Evolutionary conservation across 2,797 vertebrate genomes (phyloP).

Genomic region (Peromyscus aztecus): DNA sequence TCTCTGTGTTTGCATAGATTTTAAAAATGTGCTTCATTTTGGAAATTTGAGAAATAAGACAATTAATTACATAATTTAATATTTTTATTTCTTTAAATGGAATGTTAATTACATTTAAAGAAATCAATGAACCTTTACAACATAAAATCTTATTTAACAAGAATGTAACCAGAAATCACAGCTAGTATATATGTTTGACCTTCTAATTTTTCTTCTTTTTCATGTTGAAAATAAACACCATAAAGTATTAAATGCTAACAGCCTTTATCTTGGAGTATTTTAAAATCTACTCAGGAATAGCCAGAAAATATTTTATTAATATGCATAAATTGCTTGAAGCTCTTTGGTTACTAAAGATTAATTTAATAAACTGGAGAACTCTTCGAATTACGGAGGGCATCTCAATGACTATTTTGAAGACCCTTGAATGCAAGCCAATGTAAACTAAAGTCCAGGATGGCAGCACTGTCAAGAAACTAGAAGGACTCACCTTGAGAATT

Average conservation of each 20-base stretch:
- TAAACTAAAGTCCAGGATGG: not conserved
- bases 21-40: not conserved
- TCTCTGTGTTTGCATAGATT: not conserved
- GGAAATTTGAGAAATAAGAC: not conserved
- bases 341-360: not conserved
- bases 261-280: not conserved
- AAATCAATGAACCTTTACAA: not conserved
- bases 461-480: not conserved
- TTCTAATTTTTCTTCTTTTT: not conserved
- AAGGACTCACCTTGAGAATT: not conserved
- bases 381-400: not conserved
- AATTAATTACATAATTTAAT: not conserved
- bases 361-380: not conserved
- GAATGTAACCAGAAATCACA: not conserved
- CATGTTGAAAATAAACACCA: not conserved
- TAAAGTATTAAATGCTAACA: not conserved
- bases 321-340: not conserved
- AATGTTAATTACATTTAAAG: slow-evolving; percentile 9
- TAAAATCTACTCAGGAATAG: slow-evolving; percentile 1
- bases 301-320: not conserved
- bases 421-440: not conserved
- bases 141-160: slow-evolving; percentile 30
- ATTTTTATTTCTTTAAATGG: slow-evolving; percentile 14
- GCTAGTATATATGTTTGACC: not conserved
- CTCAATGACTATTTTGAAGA: not conserved